These are phyloP conservation scores for Thalassophryne amazonica DNA, from an alignment of 2,797 vertebrate genomes.

Conservation along the genomic window DNA sequence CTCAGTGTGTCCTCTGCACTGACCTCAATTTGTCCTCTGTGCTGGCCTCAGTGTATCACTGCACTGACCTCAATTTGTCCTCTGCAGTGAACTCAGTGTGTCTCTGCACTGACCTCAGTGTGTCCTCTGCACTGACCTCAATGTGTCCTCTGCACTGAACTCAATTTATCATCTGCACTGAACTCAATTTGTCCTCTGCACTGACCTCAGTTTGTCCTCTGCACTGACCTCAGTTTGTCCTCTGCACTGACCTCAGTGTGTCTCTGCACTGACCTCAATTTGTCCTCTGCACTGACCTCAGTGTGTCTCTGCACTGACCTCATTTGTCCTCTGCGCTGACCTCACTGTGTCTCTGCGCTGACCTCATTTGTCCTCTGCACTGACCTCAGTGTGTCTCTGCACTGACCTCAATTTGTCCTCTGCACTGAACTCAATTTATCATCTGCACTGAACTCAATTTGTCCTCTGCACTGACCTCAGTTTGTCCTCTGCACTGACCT, in stretches of 20 bases:
- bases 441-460: too few species aligned
- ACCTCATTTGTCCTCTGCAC: slow-evolving; percentile 40
- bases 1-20: slow-evolving; percentile 11
- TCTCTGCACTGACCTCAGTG: slow-evolving; percentile 75
- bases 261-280: too few species aligned
- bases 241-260: slow-evolving; percentile 78
- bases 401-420: background rate
- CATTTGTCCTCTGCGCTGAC: slow-evolving; percentile 54
- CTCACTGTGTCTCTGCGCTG: slow-evolving; percentile 85
- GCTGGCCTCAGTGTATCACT: too few species aligned
- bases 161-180: slow-evolving; percentile 9
- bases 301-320: slow-evolving; percentile 81
- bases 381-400: slow-evolving; percentile 86
- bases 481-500: slow-evolving; percentile 81
- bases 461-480: slow-evolving; percentile 77
- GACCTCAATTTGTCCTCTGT: slow-evolving; percentile 87
- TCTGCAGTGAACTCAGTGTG: slow-evolving; percentile 81
- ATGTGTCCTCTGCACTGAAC: too few species aligned
- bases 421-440: slow-evolving; percentile 85
- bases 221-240: slow-evolving; percentile 85
- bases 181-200: slow-evolving; percentile 87
- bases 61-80: too few species aligned
- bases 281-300: slow-evolving; percentile 75
- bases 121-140: slow-evolving; percentile 75
- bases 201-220: slow-evolving; percentile 46